phyloP scores from a whole-genome alignment of 1,140 invertebrate species.

The Drosophila littoralis region DNA sequence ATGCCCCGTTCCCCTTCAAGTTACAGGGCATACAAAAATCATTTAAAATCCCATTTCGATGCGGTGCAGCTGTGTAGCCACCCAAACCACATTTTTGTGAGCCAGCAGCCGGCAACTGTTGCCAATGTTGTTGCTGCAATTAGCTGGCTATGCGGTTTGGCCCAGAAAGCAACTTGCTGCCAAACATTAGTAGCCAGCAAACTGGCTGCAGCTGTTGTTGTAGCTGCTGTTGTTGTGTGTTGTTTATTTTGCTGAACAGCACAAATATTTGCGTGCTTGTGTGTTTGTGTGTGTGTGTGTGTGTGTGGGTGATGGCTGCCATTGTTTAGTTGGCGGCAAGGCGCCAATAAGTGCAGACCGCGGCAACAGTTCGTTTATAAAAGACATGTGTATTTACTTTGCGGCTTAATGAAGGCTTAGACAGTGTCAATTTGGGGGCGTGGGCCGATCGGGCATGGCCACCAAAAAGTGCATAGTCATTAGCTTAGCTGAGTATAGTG shows the following conservation, averaged over 20 bases:
- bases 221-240: constrained; percentile 17
- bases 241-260: constrained; percentile 46
- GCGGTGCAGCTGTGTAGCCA: constrained; percentile 45
- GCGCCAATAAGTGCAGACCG: constrained; percentile 63
- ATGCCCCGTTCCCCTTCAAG: neutral
- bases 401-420: constrained; percentile 62
- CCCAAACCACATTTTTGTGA: constrained; percentile 67
- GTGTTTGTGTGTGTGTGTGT: constrained; percentile 40
- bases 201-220: constrained; percentile 47
- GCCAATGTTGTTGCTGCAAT: constrained; percentile 62
- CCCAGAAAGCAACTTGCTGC: constrained; percentile 75
- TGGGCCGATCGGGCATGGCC: constrained; percentile 50
- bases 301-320: constrained; percentile 49
- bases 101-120: constrained; percentile 43
- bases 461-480: constrained; percentile 62
- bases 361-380: constrained; percentile 32
- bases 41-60: constrained; percentile 14
- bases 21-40: constrained; percentile 12
- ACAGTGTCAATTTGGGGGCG: constrained; percentile 34
- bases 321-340: constrained; percentile 64
- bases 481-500: constrained; percentile 43
- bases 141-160: constrained; percentile 76
- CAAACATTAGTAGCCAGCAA: constrained; percentile 52
- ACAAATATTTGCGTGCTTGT: constrained; percentile 45
- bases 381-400: constrained; percentile 50